Evolutionary conservation across 2,888 invertebrate genomes (phyloP).

Genomic region (Plemyria rubiginata): DNA sequence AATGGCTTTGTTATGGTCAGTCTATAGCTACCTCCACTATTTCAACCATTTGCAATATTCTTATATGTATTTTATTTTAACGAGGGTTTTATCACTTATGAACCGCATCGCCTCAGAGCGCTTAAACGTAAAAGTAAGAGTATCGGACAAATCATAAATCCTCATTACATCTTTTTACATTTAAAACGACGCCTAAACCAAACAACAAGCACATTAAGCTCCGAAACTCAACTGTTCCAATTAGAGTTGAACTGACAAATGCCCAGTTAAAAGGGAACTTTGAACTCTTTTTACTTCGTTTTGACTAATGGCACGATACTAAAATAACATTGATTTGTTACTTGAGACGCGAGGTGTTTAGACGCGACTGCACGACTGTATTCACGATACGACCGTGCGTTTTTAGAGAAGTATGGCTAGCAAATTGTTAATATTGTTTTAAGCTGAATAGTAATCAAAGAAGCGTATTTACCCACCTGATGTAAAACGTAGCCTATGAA

Average conservation of each 20-base stretch:
- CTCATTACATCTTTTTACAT: slow-evolving; percentile 3
- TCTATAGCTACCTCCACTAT: too few species aligned
- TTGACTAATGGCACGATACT: slow-evolving; percentile 74
- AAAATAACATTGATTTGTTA: slow-evolving; percentile 77
- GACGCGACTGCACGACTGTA: slow-evolving; percentile 32
- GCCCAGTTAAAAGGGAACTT: slow-evolving; percentile 56
- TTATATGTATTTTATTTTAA: too few species aligned
- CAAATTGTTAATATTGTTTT: too few species aligned
- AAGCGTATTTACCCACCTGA: too few species aligned
- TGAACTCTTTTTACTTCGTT: slow-evolving; percentile 66
- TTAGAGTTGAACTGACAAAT: slow-evolving; percentile 64
- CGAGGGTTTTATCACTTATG: too few species aligned
- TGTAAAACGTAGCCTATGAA: too few species aligned
- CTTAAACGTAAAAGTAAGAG: not conserved
- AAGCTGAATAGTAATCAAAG: too few species aligned
- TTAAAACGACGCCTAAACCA: slow-evolving; percentile 31
- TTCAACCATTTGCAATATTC: too few species aligned
- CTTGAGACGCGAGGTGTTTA: slow-evolving; percentile 42
- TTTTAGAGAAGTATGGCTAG: too few species aligned
- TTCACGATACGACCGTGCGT: slow-evolving; percentile 38
- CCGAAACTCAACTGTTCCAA: slow-evolving; percentile 51
- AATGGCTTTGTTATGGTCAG: too few species aligned
- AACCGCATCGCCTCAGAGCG: not conserved
- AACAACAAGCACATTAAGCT: slow-evolving; percentile 24
- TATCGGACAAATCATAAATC: not conserved